phyloP scores from a whole-genome alignment of 2,797 vertebrate species.

The Mormyrus proboscirostris region DNA sequence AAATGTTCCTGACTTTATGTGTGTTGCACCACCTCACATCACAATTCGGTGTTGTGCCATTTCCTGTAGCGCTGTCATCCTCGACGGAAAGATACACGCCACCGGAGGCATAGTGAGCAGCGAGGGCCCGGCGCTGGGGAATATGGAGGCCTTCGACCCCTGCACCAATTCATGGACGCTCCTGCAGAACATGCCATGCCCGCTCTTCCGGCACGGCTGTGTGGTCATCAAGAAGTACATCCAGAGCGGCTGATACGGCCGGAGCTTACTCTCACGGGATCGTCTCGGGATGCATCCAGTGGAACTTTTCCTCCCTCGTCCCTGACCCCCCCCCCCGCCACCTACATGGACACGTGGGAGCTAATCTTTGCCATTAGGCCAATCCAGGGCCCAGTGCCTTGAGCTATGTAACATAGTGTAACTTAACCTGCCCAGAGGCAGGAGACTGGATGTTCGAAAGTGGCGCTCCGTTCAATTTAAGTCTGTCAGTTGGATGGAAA shows the following conservation, averaged over 20 bases:
- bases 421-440: constrained; percentile 22
- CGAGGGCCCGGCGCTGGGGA: constrained; percentile 89
- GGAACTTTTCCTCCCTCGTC: not conserved
- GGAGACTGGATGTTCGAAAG: constrained; percentile 26
- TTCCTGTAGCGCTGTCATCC: constrained; percentile 74
- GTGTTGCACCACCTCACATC: not conserved
- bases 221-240: constrained; percentile 99
- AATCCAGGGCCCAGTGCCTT: constrained; percentile 33
- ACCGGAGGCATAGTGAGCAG: constrained; percentile 95
- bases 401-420: constrained; percentile 31
- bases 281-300: constrained; percentile 22
- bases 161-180: constrained; percentile 85
- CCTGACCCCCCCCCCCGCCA: not conserved
- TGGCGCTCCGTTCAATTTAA: constrained; percentile 36
- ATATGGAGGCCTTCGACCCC: constrained; percentile 96
- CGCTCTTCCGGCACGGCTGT: constrained; percentile 94
- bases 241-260: constrained; percentile 82
- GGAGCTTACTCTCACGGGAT: not conserved
- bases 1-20: not conserved
- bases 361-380: constrained; percentile 30
- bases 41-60: not conserved
- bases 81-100: constrained; percentile 92
- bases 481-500: constrained; percentile 22
- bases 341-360: constrained; percentile 33
- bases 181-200: constrained; percentile 92